These are phyloP conservation scores for Eulemur coronatus DNA, from an alignment of 2,797 vertebrate genomes.

Conservation along the genomic window DNA sequence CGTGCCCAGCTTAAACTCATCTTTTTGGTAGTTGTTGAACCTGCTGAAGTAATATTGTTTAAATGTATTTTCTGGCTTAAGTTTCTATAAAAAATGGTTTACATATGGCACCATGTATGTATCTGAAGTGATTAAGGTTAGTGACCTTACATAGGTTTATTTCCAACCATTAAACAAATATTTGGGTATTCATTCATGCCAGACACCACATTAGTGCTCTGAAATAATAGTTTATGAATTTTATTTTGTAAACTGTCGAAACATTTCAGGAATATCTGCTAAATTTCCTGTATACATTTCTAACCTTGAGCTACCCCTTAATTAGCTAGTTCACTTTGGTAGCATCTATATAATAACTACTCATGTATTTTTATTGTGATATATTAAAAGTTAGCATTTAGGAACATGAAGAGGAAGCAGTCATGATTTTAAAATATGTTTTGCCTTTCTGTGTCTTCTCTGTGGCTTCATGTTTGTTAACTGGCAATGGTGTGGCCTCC, in stretches of 20 bases:
- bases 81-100: conserved; percentile 32
- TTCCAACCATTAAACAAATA: not conserved
- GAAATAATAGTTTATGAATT: conserved; percentile 12
- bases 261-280: conserved; percentile 30
- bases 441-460: not conserved
- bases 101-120: not conserved
- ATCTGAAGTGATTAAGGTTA: not conserved
- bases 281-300: not conserved
- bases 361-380: not conserved
- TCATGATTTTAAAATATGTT: not conserved
- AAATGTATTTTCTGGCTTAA: conserved; percentile 43
- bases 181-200: not conserved
- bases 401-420: not conserved
- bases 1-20: not conserved
- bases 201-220: not conserved
- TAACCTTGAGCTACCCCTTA: not conserved
- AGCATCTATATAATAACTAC: not conserved
- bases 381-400: not conserved
- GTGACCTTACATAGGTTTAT: conserved; percentile 15
- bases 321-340: not conserved
- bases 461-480: not conserved
- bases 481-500: not conserved
- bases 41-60: not conserved
- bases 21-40: conserved; percentile 44
- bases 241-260: conserved; percentile 12